Evolutionary conservation across 1,140 invertebrate species (phyloP).

Genomic region (Drosophila sp.): DNA sequence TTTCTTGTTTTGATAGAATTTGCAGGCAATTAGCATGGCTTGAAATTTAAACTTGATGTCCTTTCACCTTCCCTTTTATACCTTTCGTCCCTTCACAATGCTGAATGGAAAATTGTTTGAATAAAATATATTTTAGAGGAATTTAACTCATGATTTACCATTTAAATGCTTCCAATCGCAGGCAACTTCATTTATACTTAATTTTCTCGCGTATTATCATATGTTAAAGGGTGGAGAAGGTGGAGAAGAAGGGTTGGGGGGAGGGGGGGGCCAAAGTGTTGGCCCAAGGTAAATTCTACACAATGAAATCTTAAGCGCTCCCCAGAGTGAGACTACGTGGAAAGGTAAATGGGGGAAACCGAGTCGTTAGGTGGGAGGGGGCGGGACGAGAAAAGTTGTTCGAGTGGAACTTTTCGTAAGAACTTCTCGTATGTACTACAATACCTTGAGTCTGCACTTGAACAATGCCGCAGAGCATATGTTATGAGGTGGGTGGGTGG

Average conservation of each 20-base stretch:
- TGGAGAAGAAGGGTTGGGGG: neutral
- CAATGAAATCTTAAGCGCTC: conserved; percentile 80
- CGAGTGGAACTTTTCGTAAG: conserved; percentile 37
- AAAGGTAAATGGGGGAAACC: conserved; percentile 34
- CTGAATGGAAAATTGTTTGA: neutral
- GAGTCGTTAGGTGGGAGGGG: neutral
- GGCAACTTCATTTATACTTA: conserved; percentile 76
- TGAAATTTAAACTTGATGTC: neutral
- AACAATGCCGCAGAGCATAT: conserved; percentile 70
- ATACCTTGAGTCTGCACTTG: conserved; percentile 57
- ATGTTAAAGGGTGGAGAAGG: neutral
- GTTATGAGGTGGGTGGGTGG: conserved; percentile 27
- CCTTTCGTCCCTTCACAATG: too few relatives aligned
- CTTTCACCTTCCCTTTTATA: neutral
- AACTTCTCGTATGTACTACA: conserved; percentile 32
- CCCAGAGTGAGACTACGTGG: conserved; percentile 41
- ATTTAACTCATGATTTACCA: conserved; percentile 26
- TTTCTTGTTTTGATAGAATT: neutral
- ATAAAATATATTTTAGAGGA: neutral
- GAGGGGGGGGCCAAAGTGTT: conserved; percentile 29
- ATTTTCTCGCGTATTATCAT: conserved; percentile 70
- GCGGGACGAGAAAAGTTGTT: conserved; percentile 30
- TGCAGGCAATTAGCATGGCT: neutral
- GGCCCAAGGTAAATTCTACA: conserved; percentile 66
- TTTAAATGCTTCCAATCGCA: conserved; percentile 46